A percentile compares a stretch with the other conserved stretches of the same genome.
phyloP scores from a whole-genome alignment of 2,888 invertebrate genomes.

The Drosophila ezoana region DNA sequence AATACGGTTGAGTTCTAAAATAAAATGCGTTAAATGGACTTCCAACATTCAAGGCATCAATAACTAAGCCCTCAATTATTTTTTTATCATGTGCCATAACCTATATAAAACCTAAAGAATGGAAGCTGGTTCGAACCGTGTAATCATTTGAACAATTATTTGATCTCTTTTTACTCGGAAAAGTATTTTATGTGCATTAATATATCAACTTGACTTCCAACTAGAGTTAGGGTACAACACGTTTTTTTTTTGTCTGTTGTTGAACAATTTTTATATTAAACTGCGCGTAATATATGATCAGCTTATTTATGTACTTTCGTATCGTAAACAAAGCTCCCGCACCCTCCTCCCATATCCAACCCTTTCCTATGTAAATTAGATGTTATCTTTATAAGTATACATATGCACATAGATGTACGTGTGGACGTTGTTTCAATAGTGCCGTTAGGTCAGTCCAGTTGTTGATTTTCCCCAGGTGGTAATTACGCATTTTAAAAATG shows the following conservation, averaged over 20 bases:
- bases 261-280: slow-evolving; percentile 16
- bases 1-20: too few relatives aligned
- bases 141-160: too few relatives aligned
- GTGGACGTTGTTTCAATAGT: slow-evolving; percentile 5
- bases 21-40: too few relatives aligned
- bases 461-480: slow-evolving; percentile 62
- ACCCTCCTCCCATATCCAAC: background rate
- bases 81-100: too few relatives aligned
- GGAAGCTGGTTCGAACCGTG: too few relatives aligned
- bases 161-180: too few relatives aligned
- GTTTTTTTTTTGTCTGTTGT: slow-evolving; percentile 2
- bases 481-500: slow-evolving; percentile 68
- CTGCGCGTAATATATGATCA: slow-evolving; percentile 26
- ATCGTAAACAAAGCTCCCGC: slow-evolving; percentile 6
- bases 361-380: slow-evolving; percentile 14
- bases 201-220: background rate
- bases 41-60: too few relatives aligned
- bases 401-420: slow-evolving; percentile 1
- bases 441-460: slow-evolving; percentile 45
- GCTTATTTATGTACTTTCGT: slow-evolving; percentile 20
- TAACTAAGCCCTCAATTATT: too few relatives aligned
- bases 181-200: background rate
- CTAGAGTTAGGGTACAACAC: background rate
- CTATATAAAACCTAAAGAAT: too few relatives aligned
- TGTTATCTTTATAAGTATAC: slow-evolving; percentile 21